These are phyloP conservation scores for Aplodontia rufa DNA, from an alignment of 2,113 vertebrate species.

Conservation along the genomic window DNA sequence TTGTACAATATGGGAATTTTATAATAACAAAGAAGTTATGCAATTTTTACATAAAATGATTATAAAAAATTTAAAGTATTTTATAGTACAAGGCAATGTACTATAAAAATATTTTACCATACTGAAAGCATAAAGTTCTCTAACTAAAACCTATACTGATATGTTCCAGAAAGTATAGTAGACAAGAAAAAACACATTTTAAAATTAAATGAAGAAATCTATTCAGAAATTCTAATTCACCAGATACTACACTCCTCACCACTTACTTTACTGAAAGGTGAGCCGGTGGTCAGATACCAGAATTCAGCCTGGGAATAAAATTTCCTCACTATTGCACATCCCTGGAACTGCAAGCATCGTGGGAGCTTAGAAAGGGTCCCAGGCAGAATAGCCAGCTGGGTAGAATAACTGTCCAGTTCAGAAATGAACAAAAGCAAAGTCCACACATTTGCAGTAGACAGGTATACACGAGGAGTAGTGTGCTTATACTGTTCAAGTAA, in stretches of 20 bases:
- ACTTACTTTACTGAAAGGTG: constrained; percentile 71
- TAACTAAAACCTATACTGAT: constrained; percentile 69
- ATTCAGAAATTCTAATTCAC: constrained; percentile 70
- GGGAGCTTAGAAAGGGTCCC: constrained; percentile 55
- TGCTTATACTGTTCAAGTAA: constrained; percentile 72
- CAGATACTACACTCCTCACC: constrained; percentile 30
- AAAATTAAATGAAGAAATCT: constrained; percentile 78
- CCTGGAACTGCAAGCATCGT: constrained; percentile 54
- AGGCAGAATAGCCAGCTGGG: constrained; percentile 66
- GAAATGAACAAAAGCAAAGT: constrained; percentile 69
- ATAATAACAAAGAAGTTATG: background rate
- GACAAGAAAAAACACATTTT: constrained; percentile 70
- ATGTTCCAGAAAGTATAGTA: constrained; percentile 61
- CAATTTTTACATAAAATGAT: background rate
- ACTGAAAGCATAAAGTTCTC: constrained; percentile 42
- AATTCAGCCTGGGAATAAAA: constrained; percentile 31
- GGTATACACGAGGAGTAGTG: constrained; percentile 52
- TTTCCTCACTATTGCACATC: background rate
- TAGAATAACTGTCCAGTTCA: constrained; percentile 60
- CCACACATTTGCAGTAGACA: constrained; percentile 63
- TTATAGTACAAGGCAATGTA: background rate
- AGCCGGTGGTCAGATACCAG: background rate
- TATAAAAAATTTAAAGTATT: constrained; percentile 40
- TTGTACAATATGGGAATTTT: constrained; percentile 13
- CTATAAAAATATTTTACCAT: background rate